These are phyloP conservation scores for Junco hyemalis DNA, from an alignment of 2,113 vertebrate species.

Conservation along the genomic window DNA sequence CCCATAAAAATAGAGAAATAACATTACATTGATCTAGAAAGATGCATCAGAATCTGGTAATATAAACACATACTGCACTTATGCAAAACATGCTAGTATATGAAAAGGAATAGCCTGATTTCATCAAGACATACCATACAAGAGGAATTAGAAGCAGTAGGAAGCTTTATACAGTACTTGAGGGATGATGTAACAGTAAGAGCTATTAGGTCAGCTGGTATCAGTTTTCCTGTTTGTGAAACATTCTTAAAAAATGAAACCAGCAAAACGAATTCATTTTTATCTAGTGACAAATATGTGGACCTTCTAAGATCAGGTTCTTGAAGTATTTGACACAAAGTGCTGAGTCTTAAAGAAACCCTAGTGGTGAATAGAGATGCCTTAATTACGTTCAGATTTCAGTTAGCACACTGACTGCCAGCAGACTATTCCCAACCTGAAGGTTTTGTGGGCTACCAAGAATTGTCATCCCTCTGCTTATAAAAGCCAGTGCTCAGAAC, in stretches of 20 bases:
- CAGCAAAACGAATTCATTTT: not conserved
- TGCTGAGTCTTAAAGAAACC: not conserved
- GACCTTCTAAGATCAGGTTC: not conserved
- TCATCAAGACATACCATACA: not conserved
- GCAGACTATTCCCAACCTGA: not conserved
- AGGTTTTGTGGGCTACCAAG: not conserved
- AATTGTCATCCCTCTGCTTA: not conserved
- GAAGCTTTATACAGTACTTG: not conserved
- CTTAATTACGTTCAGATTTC: not conserved
- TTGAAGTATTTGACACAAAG: not conserved
- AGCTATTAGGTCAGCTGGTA: not conserved
- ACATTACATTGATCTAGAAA: not conserved
- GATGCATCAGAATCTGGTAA: not conserved
- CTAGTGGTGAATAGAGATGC: not conserved
- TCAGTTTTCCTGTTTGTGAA: not conserved
- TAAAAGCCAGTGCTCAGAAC: not conserved
- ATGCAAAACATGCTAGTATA: rapidly evolving
- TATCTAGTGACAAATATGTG: not conserved
- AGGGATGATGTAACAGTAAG: not conserved
- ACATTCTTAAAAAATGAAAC: not conserved
- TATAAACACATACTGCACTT: not conserved
- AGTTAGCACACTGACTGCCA: not conserved
- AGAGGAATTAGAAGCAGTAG: not conserved
- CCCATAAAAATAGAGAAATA: not conserved
- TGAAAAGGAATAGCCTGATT: not conserved